Evolutionary conservation across 2,888 invertebrate genomes (phyloP).

Genomic region (Ornithoptera priamus): DNA sequence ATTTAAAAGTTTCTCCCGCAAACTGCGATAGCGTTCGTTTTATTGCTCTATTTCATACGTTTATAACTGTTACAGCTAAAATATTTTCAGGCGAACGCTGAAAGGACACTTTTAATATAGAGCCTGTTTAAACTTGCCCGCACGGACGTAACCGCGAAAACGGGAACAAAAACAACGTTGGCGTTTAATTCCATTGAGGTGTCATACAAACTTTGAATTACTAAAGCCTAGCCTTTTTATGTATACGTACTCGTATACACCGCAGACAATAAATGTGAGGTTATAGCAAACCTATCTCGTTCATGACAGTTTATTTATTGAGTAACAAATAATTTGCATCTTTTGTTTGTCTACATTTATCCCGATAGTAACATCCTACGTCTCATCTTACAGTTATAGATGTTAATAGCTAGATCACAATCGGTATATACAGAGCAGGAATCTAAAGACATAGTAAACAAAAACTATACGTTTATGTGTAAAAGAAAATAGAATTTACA

Average conservation of each 20-base stretch:
- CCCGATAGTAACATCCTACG: too few species aligned
- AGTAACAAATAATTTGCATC: too few species aligned
- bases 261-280: neutral
- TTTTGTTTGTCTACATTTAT: too few species aligned
- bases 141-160: constrained; percentile 12
- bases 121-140: constrained; percentile 16
- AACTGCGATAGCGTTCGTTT: constrained; percentile 27
- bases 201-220: constrained; percentile 5
- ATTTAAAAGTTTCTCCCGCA: constrained; percentile 27
- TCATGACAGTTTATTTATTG: too few species aligned
- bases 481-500: too few species aligned
- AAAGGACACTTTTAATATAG: constrained; percentile 24
- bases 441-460: too few species aligned
- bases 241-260: neutral
- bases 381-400: too few species aligned
- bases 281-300: too few species aligned
- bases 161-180: constrained; percentile 8
- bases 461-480: too few species aligned
- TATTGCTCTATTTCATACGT: constrained; percentile 30
- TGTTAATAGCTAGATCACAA: too few species aligned
- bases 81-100: constrained; percentile 26
- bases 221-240: neutral
- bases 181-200: constrained; percentile 15
- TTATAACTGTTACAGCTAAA: constrained; percentile 24
- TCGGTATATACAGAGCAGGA: too few species aligned